Evolutionary conservation across 92 coral and sea anemone genomes (phyloP), one percentile per base, ranked within the genome.

Genomic region (Chrysogorgia sp.): DNA sequence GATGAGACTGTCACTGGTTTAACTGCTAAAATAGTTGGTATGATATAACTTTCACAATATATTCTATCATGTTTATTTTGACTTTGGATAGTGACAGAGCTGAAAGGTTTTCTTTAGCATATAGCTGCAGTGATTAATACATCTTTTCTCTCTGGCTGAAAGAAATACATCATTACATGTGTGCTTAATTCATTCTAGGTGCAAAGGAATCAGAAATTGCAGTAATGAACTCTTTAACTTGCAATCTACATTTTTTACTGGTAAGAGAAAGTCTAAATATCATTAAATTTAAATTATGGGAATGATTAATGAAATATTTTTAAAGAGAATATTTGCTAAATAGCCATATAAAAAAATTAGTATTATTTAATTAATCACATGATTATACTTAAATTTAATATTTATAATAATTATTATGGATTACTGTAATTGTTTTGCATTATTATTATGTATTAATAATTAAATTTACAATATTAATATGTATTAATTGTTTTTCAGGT

Each of bases 141-240:
- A 15, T 58, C 14, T 58, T 13, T 58, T 7, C 22, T 19, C 17
- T 58, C 29, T 1, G 64, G 64, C 8, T 58, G 17, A n/a, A n/a
- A n/a, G n/a, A n/a, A n/a, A n/a, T n/a, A n/a, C n/a, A n/a, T n/a
- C n/a, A n/a, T n/a, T n/a, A n/a, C n/a, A n/a, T n/a, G n/a, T n/a
- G n/a, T n/a, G n/a, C n/a, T n/a, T n/a, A n/a, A n/a, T 45, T 48
- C 14, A 24, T 45, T 58, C 50, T 32, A 94, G 98, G 98, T 81
- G 98, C 97, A 32, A 91, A 94, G 71, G 91, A 92, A 22, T 74
- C 84, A 8, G 98, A 94, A 71, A 92, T 91, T 57, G 96, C 81
- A 1, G 81, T 89, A 3, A 94, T 94, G 98, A 94, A 94, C 80
- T 23, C 87, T 7, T 81, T 94, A 10, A 87, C 89, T 9, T 96